These are phyloP conservation scores for Sebastes diploproa DNA, from an alignment of 2,797 vertebrate species.

Conservation along the genomic window DNA sequence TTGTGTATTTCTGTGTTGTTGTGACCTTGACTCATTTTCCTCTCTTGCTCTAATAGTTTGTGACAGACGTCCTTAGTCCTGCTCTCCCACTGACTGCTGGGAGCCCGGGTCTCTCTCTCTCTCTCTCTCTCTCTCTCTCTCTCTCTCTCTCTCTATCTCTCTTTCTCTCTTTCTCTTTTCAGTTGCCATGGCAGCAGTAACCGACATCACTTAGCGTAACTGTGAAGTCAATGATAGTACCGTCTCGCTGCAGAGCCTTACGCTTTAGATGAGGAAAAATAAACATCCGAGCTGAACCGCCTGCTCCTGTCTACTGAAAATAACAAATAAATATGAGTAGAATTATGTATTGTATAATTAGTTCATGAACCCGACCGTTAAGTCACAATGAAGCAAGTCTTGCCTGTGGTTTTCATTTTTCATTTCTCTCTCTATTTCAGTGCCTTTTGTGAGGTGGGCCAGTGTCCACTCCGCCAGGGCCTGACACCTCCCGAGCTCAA, in stretches of 20 bases:
- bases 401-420: conserved; percentile 82
- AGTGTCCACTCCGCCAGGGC: conserved; percentile 72
- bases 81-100: conserved; percentile 53
- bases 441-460: conserved; percentile 77
- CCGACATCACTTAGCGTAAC: conserved; percentile 79
- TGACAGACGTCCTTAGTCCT: conserved; percentile 70
- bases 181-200: conserved; percentile 87
- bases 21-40: conserved; percentile 75
- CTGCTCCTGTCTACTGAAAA: conserved; percentile 7
- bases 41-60: conserved; percentile 70
- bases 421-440: conserved; percentile 72
- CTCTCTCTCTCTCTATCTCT: conserved; percentile 17
- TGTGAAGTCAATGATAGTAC: conserved; percentile 78
- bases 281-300: not conserved
- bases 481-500: conserved; percentile 76
- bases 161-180: conserved; percentile 31
- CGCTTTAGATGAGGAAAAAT: conserved; percentile 38
- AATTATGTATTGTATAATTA: not conserved
- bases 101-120: conserved; percentile 30
- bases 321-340: not conserved
- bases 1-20: conserved; percentile 34
- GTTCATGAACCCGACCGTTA: not conserved
- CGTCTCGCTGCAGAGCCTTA: conserved; percentile 63
- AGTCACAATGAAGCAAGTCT: not conserved
- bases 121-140: conserved; percentile 1